phyloP scores from a whole-genome alignment of 2,888 invertebrate genomes.

The Microctonus hyperodae region DNA sequence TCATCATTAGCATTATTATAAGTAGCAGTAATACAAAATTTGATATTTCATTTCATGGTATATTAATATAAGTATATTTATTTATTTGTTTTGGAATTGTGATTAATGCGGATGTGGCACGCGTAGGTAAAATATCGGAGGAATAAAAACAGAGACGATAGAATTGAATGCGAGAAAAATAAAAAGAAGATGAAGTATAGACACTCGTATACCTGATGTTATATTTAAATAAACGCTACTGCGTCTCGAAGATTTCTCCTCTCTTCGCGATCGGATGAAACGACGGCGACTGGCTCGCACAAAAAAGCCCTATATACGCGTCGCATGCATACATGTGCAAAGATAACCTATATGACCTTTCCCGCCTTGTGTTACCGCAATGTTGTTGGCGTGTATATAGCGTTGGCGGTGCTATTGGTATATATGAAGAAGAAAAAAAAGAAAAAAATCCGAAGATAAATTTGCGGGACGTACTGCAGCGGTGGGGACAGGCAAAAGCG shows the following conservation, averaged over 20 bases:
- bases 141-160: background rate
- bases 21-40: too few relatives aligned
- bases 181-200: background rate
- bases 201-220: constrained; percentile 40
- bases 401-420: background rate
- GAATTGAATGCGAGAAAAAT: background rate
- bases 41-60: too few relatives aligned
- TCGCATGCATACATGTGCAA: constrained; percentile 40
- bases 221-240: constrained; percentile 47
- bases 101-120: background rate
- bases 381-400: background rate
- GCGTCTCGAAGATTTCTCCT: constrained; percentile 26
- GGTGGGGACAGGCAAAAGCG: constrained; percentile 4
- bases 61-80: too few relatives aligned
- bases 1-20: too few relatives aligned
- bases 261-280: background rate
- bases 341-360: constrained; percentile 56
- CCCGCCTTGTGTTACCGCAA: constrained; percentile 18
- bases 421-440: constrained; percentile 11
- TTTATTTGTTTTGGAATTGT: background rate
- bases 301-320: constrained; percentile 41
- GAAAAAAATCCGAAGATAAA: constrained; percentile 25
- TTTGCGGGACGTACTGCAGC: constrained; percentile 33
- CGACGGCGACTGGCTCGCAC: constrained; percentile 45
- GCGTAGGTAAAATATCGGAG: background rate